Evolutionary conservation across 2,113 vertebrate genomes (phyloP).

Genomic region (Rhea pennata): DNA sequence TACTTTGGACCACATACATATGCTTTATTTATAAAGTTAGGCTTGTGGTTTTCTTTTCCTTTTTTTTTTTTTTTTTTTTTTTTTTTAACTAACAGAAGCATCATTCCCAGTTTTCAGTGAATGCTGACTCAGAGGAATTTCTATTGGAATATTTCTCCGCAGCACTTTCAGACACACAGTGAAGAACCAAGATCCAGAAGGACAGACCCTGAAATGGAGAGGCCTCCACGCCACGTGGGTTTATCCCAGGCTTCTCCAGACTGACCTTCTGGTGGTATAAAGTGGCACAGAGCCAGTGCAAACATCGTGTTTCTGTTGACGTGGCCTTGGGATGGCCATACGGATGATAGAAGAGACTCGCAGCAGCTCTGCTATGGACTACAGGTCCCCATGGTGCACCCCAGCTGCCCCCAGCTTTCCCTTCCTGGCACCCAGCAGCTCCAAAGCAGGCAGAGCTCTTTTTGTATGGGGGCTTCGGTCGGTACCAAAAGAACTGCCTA

Average conservation of each 20-base stretch:
- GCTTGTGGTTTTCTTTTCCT: background rate
- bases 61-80: background rate
- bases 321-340: background rate
- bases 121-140: background rate
- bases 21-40: background rate
- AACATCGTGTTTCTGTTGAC: background rate
- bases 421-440: background rate
- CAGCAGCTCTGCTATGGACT: background rate
- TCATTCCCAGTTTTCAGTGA: background rate
- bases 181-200: background rate
- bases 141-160: background rate
- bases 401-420: background rate
- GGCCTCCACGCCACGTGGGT: rapidly evolving
- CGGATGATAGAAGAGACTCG: background rate
- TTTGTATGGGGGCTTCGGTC: background rate
- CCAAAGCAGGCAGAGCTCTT: background rate
- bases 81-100: background rate
- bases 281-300: slow-evolving; percentile 15
- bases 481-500: background rate
- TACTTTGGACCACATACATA: background rate
- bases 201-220: background rate
- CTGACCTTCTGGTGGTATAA: slow-evolving; percentile 5
- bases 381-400: background rate
- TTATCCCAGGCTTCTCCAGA: slow-evolving; percentile 16
- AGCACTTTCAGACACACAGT: background rate